phyloP scores from a whole-genome alignment of 2,888 invertebrate genomes.

The Polylopha cassiicola region DNA sequence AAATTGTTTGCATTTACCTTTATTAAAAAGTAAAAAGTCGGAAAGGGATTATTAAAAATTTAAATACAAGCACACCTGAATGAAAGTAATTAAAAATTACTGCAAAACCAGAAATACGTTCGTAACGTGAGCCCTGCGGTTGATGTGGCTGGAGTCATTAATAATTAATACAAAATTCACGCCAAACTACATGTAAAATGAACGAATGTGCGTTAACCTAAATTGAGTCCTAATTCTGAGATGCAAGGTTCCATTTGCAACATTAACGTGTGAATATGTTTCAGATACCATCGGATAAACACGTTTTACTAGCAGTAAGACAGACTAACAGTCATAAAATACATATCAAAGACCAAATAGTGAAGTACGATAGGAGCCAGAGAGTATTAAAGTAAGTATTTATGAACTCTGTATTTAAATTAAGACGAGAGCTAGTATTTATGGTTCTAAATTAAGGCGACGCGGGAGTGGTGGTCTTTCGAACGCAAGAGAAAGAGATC shows the following conservation, averaged over 20 bases:
- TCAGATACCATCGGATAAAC: constrained; percentile 81
- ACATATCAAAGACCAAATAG: constrained; percentile 86
- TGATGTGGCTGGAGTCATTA: constrained; percentile 51
- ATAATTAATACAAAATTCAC: constrained; percentile 67
- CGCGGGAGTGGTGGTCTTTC: no score
- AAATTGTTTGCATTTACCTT: no score
- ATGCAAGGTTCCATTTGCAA: constrained; percentile 1
- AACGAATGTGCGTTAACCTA: constrained; percentile 3
- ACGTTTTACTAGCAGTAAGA: constrained; percentile 84
- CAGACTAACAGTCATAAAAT: constrained; percentile 88
- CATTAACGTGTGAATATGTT: constrained; percentile 32
- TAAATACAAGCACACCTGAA: constrained; percentile 9
- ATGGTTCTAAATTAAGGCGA: no score
- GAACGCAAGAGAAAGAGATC: no score
- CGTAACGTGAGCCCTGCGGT: constrained; percentile 30
- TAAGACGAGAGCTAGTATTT: no score
- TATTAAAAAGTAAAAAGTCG: constrained; percentile 16
- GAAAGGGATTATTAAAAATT: constrained; percentile 14
- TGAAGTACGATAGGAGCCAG: constrained; percentile 86
- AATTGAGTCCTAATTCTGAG: no score
- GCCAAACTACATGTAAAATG: constrained; percentile 40
- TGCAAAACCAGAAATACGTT: constrained; percentile 8
- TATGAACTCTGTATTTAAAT: no score
- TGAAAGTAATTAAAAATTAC: constrained; percentile 18
- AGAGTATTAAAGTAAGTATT: constrained; percentile 82